phyloP scores from a whole-genome alignment of 1,140 invertebrate genomes.

The Charaxes varanes region DNA sequence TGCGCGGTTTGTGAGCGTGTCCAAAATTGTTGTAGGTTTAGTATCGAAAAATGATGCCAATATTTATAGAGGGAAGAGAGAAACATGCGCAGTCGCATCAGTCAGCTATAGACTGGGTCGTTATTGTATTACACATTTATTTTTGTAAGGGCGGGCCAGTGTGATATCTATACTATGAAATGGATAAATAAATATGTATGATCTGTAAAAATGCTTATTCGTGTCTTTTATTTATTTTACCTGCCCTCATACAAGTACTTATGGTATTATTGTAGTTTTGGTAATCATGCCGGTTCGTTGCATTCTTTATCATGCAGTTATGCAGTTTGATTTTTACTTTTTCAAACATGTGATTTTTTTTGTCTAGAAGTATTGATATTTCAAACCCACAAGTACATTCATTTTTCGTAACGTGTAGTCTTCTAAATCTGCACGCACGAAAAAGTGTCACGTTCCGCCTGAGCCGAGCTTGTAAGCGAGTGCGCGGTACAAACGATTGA shows the following conservation, averaged over 20 bases:
- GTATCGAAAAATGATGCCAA: conserved; percentile 54
- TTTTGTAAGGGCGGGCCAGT: conserved; percentile 74
- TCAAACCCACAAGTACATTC: too few relatives aligned
- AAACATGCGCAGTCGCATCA: conserved; percentile 46
- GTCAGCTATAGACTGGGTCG: conserved; percentile 45
- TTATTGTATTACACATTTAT: conserved; percentile 71
- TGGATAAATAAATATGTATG: conserved; percentile 73
- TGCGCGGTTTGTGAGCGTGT: conserved; percentile 50
- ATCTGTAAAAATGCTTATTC: conserved; percentile 70
- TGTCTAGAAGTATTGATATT: too few relatives aligned
- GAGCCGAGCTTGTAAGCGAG: too few relatives aligned
- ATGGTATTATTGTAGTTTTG: too few relatives aligned
- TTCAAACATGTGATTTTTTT: too few relatives aligned
- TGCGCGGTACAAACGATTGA: too few relatives aligned
- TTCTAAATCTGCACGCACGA: too few relatives aligned
- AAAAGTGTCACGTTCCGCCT: too few relatives aligned
- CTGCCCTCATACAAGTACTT: neutral
- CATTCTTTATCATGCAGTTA: too few relatives aligned
- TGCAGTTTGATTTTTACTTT: too few relatives aligned
- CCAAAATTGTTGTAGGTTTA: conserved; percentile 65
- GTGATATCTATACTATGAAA: conserved; percentile 74
- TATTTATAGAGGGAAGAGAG: conserved; percentile 40
- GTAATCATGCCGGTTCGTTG: too few relatives aligned
- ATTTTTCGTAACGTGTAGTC: too few relatives aligned
- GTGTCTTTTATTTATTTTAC: conserved; percentile 44